Conservation (phyloP, 2,888 invertebrate species). For the Eueremaeus valkanovi region DNA sequence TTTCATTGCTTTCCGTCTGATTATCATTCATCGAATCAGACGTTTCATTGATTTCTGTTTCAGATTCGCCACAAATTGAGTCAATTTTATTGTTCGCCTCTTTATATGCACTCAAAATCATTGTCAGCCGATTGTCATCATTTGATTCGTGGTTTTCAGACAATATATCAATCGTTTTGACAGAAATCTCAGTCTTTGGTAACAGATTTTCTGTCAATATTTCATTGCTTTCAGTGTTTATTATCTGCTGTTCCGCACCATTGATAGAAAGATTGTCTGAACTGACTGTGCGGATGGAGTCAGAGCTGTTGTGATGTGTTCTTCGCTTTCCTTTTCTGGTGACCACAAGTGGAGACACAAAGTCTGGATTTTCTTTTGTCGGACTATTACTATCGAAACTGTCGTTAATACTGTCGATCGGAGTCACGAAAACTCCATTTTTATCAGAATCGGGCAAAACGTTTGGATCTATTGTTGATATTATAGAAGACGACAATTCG, state of each 20-base stretch:
- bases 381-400: not conserved
- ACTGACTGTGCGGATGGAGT: not conserved
- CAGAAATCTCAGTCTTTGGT: not conserved
- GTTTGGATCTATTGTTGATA: constrained; percentile 7
- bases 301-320: not conserved
- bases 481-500: constrained; percentile 18
- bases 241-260: not conserved
- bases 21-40: not conserved
- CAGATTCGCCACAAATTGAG: not conserved
- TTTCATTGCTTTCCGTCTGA: too few species aligned
- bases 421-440: constrained; percentile 1
- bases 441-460: constrained; percentile 7
- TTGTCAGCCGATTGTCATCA: not conserved
- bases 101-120: constrained; percentile 26
- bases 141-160: not conserved
- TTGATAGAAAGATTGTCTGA: not conserved
- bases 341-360: constrained; percentile 2
- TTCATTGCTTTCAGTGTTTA: not conserved
- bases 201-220: not conserved
- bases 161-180: not conserved
- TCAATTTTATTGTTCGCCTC: not conserved
- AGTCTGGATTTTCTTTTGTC: not conserved
- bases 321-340: not conserved
- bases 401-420: not conserved
- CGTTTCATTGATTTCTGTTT: not conserved